Conservation (phyloP, 2,113 vertebrate genomes). For the Cygnus atratus region DNA sequence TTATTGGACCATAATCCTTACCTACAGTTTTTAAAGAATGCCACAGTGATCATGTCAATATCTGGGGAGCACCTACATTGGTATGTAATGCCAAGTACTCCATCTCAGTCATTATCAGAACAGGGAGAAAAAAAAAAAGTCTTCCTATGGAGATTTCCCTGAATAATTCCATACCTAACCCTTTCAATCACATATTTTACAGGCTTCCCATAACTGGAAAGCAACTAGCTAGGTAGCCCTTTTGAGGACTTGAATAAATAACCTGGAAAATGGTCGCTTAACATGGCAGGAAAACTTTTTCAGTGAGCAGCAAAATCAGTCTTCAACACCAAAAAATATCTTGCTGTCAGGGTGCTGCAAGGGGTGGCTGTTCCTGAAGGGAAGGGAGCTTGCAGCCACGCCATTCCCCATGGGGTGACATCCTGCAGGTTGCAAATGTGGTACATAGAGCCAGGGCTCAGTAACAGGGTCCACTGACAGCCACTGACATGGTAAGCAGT, state of each 20-base stretch:
- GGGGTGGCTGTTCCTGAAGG: not conserved
- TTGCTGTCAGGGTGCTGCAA: not conserved
- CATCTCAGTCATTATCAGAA: not conserved
- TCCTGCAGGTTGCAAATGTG: not conserved
- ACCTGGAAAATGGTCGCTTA: not conserved
- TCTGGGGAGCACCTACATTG: not conserved
- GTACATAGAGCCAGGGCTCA: not conserved
- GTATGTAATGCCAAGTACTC: not conserved
- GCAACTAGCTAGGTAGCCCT: not conserved
- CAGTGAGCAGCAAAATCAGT: not conserved
- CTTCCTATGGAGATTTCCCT: not conserved
- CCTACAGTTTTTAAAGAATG: not conserved
- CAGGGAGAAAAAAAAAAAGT: not conserved
- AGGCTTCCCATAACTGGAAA: not conserved
- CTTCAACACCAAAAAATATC: not conserved
- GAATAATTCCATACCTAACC: not conserved
- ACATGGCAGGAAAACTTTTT: not conserved
- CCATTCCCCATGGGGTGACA: not conserved
- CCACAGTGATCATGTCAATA: not conserved
- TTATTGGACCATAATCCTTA: not conserved
- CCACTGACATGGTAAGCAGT: not conserved
- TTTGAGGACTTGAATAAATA: not conserved
- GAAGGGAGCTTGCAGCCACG: not conserved
- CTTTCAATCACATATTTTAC: not conserved
- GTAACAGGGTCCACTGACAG: not conserved